Base-by-base conservation (phyloP, 2,113 vertebrate genomes). In the Pyrgilauda ruficollis region DNA sequence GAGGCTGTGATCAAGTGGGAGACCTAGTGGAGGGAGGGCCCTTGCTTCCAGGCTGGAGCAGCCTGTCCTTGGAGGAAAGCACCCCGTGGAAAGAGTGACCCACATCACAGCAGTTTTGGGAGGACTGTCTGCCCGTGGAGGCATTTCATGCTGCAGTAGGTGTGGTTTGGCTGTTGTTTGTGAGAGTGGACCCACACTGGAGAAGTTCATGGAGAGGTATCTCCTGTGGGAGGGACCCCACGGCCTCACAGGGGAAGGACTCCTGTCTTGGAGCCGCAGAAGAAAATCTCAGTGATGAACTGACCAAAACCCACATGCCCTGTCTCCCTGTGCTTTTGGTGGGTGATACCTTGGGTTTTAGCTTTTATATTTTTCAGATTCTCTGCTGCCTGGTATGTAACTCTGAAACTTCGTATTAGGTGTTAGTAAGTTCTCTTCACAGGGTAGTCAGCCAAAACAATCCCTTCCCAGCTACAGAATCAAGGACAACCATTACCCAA, bases 271-370 rank as follows among this genome's bases (percentile, higher is more conserved):
- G 28, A 26, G 44, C 56, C 15, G 28, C 1, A 0, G 44, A 11
- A 31, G 21, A 39, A 18, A 47, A 47, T 15, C 27, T 39, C 3
- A 5, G 13, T 19, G 56, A 20, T 39, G 20, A 61, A 39, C 21
- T 49, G 56, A 31, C 21, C n/a, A 37, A 37, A 58, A 19, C 7
- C 7, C 21, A n/a, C 16, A 8, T 3, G n/a, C 4, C 20, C 20
- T 30, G 12, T 49, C 19, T 59, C 9, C 44, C 44, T 61, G 56
- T 0, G 2, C 27, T 39, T 21, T 26, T 0, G 1, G 44, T 26
- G 28, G 33, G n/a, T 35, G 56, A 33, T 56, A 20, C 31, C 53
- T 55, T 33, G 30, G 18, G 30, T 55, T 20, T 33, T 31, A 55
- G 53, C 18, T 55, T 55, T 55, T 20, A 8, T 55, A 21, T 33